Conservation (phyloP, 2,797 vertebrate species). For the Tragelaphus eurycerus region DNA sequence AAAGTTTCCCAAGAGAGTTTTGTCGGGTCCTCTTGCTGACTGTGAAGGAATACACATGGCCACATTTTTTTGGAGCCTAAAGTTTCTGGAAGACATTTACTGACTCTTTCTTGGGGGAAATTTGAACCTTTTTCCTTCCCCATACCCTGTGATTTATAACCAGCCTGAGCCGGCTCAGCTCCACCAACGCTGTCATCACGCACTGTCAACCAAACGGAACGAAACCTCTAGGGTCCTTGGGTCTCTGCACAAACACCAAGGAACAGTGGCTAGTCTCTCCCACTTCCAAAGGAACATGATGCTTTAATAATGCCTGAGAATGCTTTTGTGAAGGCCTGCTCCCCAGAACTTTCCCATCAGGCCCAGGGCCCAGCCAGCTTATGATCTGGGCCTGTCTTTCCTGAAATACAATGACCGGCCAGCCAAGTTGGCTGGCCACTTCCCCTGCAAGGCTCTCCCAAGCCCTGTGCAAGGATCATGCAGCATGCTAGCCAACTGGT, state of each 20-base stretch:
- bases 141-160: constrained; percentile 17
- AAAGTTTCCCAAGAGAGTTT: not conserved
- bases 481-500: not conserved
- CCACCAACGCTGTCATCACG: not conserved
- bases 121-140: not conserved
- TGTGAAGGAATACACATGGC: not conserved
- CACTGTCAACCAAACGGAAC: not conserved
- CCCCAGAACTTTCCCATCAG: not conserved
- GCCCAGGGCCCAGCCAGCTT: not conserved
- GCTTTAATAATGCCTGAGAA: not conserved
- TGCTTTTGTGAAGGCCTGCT: not conserved
- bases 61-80: not conserved
- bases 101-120: constrained; percentile 9
- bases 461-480: not conserved
- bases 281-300: not conserved
- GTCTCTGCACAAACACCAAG: not conserved
- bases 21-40: not conserved
- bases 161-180: not conserved
- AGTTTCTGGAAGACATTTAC: constrained; percentile 53
- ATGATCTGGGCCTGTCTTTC: not conserved
- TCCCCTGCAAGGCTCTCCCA: not conserved
- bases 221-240: not conserved
- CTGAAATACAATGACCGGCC: not conserved
- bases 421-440: not conserved
- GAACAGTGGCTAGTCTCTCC: not conserved